These are phyloP conservation scores for Scatophagus argus DNA, from an alignment of 2,113 vertebrate genomes.

Conservation along the genomic window DNA sequence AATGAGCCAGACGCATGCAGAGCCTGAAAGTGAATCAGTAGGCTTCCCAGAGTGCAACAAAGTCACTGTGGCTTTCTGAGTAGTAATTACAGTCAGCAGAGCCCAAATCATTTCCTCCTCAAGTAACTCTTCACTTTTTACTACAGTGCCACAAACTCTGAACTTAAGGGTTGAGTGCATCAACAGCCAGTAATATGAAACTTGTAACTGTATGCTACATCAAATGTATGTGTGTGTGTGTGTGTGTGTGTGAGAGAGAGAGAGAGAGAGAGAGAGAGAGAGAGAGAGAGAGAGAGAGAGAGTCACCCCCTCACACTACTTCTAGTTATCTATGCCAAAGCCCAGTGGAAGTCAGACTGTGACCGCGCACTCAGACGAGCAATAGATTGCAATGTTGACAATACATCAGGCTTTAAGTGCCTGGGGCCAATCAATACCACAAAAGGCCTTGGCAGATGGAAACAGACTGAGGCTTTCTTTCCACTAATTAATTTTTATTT, in stretches of 20 bases:
- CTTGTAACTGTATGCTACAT: background rate
- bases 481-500: slow-evolving; percentile 80
- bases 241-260: background rate
- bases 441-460: slow-evolving; percentile 72
- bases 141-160: slow-evolving; percentile 28
- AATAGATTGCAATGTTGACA: slow-evolving; percentile 65
- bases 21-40: slow-evolving; percentile 42
- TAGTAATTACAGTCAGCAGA: slow-evolving; percentile 63
- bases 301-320: slow-evolving; percentile 23
- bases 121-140: slow-evolving; percentile 18
- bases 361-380: slow-evolving; percentile 44
- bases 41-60: slow-evolving; percentile 53
- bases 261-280: too few relatives aligned
- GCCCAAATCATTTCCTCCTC: slow-evolving; percentile 26
- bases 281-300: too few relatives aligned
- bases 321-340: slow-evolving; percentile 30
- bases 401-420: slow-evolving; percentile 79
- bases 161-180: slow-evolving; percentile 30
- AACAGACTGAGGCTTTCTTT: slow-evolving; percentile 68
- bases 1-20: slow-evolving; percentile 56
- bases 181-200: slow-evolving; percentile 37
- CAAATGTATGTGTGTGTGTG: background rate
- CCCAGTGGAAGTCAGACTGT: slow-evolving; percentile 51
- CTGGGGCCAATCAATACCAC: slow-evolving; percentile 72
- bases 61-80: slow-evolving; percentile 50